Base-by-base conservation (phyloP, 2,888 invertebrate species). In the Choristoneura rosaceana region DNA sequence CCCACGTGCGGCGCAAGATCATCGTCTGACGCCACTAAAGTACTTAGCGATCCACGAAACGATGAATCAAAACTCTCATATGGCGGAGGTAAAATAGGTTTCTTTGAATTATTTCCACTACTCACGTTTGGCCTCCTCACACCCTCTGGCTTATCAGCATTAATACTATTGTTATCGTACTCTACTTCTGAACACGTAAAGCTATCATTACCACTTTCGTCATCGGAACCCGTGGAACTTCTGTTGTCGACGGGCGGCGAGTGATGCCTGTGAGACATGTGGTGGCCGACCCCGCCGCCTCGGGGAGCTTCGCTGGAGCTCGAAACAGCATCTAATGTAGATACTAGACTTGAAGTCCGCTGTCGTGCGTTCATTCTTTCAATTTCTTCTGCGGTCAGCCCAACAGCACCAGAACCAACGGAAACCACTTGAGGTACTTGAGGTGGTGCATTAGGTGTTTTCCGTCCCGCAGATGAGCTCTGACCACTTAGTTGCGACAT, bases 151-250 rank as follows among this genome's bases (percentile, higher is more conserved):
- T 97, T 97, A 84, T 97, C 97, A 15, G 97, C 97, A 69, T 96
- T 96, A 76, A 97, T 93, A 82, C 97, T 97, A 82, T 97, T 97
- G 85, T 98, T 98, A 84, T 99, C 99, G 87, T 98, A 99, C 89
- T 99, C 99, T 85, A 99, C 99, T 94, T 99, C 99, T 0, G 99
- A 99, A 92, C 99, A 99, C 12, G 99, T 99, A 93, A 99, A 99
- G 80, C 99, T 99, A 87, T 99, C 99, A 90, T 99, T 98, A 77
- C 97, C 97, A 90, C 99, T 99, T 87, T 99, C 99, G 81, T 98
- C 98, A 10, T 98, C 97, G 9, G 97, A 97, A 3, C 93, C 94
- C 0, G 97, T 97, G 10, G 97, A 97, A 81, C 97, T 96, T 81
- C 97, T 95, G 79, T 97, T 96, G 80, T 96, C 96, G 25, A 96